These are phyloP conservation scores for Aleiodes alternator DNA, from an alignment of 2,888 invertebrate genomes.

Conservation along the genomic window DNA sequence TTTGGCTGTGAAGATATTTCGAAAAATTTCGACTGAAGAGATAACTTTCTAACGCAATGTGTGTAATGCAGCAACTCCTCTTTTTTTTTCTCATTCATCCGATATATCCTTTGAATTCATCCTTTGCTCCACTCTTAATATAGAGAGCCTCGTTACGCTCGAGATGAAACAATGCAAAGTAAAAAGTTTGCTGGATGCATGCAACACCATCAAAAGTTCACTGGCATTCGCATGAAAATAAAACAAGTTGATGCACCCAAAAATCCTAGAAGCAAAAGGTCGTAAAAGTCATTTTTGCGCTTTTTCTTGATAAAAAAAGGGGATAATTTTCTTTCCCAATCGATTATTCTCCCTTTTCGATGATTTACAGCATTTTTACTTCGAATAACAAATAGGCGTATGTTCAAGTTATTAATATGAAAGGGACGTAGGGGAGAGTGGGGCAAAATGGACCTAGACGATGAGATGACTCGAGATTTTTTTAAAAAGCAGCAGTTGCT, in stretches of 20 bases:
- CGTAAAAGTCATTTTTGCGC: no score
- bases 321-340: no score
- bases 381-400: no score
- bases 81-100: constrained; percentile 9
- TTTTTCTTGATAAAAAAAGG: no score
- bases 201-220: constrained; percentile 16
- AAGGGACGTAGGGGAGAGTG: no score
- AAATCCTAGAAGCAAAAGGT: no score
- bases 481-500: no score
- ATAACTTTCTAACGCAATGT: constrained; percentile 12
- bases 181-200: constrained; percentile 3
- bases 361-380: no score
- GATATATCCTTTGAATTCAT: constrained; percentile 24
- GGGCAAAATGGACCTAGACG: no score
- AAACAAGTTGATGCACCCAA: neutral
- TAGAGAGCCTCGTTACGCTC: constrained; percentile 8
- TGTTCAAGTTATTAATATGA: no score
- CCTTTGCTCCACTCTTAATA: constrained; percentile 3
- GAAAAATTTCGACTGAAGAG: neutral
- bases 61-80: neutral
- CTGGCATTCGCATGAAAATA: neutral
- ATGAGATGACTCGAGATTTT: no score
- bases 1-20: neutral
- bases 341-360: no score
- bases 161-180: constrained; percentile 29